Percentiles rank a stretch among this genome's conserved stretches.
Conservation (phyloP, 2,113 vertebrate species). For the Aythya baeri region DNA sequence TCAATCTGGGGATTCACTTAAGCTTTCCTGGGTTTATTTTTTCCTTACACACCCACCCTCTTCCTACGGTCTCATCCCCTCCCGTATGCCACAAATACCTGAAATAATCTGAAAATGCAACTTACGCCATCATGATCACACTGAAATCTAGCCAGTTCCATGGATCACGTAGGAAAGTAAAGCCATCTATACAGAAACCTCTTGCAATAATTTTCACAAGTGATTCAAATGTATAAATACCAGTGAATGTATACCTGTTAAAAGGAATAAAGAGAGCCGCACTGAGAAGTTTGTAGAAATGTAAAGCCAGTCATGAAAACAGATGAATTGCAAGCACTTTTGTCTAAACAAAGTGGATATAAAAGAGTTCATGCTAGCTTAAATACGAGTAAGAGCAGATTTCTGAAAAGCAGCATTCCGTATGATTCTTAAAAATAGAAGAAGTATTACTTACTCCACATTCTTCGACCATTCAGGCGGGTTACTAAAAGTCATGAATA, state of each 20-base stretch:
- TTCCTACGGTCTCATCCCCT: not conserved
- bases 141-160: slow-evolving; percentile 99
- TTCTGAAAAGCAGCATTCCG: not conserved
- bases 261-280: not conserved
- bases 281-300: fast-evolving
- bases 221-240: slow-evolving; percentile 98
- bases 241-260: slow-evolving; percentile 95
- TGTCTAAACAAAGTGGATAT: fast-evolving
- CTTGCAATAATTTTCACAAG: slow-evolving; percentile 97
- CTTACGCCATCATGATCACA: slow-evolving; percentile 99
- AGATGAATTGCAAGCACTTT: fast-evolving
- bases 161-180: slow-evolving; percentile 94
- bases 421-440: not conserved
- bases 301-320: fast-evolving
- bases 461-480: slow-evolving; percentile 98
- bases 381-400: fast-evolving
- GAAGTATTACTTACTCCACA: slow-evolving; percentile 90
- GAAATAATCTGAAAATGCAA: slow-evolving; percentile 18
- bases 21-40: not conserved
- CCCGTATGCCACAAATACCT: fast-evolving
- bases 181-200: slow-evolving; percentile 96
- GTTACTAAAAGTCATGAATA: slow-evolving; percentile 99
- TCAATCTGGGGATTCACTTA: fast-evolving
- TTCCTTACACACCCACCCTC: not conserved
- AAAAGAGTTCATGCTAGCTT: fast-evolving